phyloP scores from a whole-genome alignment of 2,888 invertebrate genomes.

The Rotaria socialis region DNA sequence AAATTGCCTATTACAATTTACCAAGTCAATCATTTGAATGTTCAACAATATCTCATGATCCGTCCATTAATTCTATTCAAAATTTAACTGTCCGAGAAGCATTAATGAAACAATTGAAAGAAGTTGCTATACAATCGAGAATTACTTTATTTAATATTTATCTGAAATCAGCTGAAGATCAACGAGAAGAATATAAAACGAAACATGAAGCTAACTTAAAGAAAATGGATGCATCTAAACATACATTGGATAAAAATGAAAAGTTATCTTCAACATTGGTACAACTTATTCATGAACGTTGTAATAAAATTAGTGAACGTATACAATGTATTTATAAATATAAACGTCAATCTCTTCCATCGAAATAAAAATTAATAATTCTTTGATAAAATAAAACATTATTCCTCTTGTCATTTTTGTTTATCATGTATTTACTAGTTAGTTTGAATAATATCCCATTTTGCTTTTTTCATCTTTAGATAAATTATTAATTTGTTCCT shows the following conservation, averaged over 20 bases:
- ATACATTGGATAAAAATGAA: not conserved
- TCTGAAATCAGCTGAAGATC: conserved; percentile 13
- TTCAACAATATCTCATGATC: not conserved
- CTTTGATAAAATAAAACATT: too few relatives aligned
- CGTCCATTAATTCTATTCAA: not conserved
- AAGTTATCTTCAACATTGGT: not conserved
- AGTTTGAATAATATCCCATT: too few relatives aligned
- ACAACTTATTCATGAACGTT: not conserved
- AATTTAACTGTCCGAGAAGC: not conserved
- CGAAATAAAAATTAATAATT: too few relatives aligned
- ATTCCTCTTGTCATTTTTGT: too few relatives aligned
- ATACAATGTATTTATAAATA: not conserved
- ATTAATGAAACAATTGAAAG: not conserved
- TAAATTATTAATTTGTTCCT: too few relatives aligned
- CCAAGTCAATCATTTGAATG: not conserved
- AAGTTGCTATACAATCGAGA: not conserved
- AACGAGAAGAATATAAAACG: not conserved
- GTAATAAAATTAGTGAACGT: not conserved
- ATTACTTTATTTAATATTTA: not conserved
- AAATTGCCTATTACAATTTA: not conserved
- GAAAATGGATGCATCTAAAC: not conserved
- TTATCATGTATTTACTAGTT: too few relatives aligned
- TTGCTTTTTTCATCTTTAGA: too few relatives aligned
- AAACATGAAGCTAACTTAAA: not conserved
- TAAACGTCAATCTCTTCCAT: not conserved